Percentiles rank a stretch among this genome's conserved stretches.
phyloP scores from a whole-genome alignment of 30 jellyfish, hydroid and myxozoan genomes.

The Hydractinia echinata region DNA sequence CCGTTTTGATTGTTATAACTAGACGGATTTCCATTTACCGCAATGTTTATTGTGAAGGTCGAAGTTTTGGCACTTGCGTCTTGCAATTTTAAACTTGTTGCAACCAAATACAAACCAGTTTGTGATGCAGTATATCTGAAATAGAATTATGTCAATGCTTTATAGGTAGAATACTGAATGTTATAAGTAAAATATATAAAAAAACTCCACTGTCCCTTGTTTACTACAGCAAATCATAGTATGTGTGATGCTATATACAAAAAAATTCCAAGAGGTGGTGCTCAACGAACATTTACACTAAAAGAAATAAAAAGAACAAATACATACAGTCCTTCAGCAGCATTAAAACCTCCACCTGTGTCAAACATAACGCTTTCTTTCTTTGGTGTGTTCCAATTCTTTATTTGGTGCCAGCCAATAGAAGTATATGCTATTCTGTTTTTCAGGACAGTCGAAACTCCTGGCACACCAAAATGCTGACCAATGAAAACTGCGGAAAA shows the following conservation, averaged over 20 bases:
- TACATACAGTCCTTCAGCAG: constrained; percentile 47
- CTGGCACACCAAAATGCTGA: constrained; percentile 51
- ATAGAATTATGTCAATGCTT: background rate
- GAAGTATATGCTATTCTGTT: constrained; percentile 27
- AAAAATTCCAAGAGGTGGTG: no score
- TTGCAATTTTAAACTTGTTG: constrained; percentile 63
- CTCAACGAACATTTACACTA: background rate
- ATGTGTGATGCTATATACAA: no score
- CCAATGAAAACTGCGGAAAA: constrained; percentile 65
- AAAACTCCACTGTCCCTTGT: no score
- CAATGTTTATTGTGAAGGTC: constrained; percentile 50
- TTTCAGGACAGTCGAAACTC: constrained; percentile 64
- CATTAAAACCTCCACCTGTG: constrained; percentile 67
- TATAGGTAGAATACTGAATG: no score
- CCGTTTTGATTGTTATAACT: constrained; percentile 50
- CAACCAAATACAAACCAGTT: constrained; percentile 61
- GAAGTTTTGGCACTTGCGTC: constrained; percentile 58
- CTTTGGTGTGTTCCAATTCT: constrained; percentile 26
- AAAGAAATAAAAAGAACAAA: background rate
- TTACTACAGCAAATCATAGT: no score
- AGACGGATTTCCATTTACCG: constrained; percentile 61
- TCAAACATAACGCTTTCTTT: constrained; percentile 43
- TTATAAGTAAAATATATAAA: no score
- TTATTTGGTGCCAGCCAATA: constrained; percentile 55
- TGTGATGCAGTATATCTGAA: constrained; percentile 43